Evolutionary conservation across 2,113 vertebrate genomes (phyloP).

Genomic region (Leiothrix lutea): DNA sequence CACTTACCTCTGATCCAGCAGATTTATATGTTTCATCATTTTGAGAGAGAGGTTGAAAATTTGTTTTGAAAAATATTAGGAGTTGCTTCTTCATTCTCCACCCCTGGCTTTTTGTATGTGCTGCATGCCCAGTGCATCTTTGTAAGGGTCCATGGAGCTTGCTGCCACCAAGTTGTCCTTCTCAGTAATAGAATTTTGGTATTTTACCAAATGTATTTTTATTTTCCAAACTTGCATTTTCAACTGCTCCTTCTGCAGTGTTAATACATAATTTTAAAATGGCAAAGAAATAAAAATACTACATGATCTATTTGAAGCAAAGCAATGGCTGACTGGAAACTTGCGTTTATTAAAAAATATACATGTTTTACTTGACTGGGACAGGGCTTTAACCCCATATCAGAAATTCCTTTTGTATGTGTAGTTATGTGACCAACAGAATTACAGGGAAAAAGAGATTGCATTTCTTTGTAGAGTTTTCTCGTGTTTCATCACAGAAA

Average conservation of each 20-base stretch:
- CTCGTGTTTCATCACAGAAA: neutral
- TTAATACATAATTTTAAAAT: neutral
- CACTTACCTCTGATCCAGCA: neutral
- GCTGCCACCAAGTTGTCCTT: neutral
- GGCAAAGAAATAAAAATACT: neutral
- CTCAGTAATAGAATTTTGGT: neutral
- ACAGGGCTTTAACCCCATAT: neutral
- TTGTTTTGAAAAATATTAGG: neutral
- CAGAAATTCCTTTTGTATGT: neutral
- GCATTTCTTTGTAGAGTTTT: neutral
- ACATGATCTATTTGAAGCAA: neutral
- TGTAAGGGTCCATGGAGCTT: neutral
- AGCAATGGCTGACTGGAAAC: neutral
- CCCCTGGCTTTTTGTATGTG: neutral
- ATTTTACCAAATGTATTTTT: neutral
- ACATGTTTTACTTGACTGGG: neutral
- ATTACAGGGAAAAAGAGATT: neutral
- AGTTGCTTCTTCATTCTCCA: neutral
- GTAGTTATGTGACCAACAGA: neutral
- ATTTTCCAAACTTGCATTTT: neutral
- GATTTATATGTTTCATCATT: neutral
- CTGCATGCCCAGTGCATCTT: neutral
- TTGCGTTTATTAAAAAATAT: neutral
- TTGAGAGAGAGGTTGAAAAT: neutral
- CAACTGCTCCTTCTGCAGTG: neutral